Conservation (phyloP, 2,797 vertebrate genomes). For the Falco rusticolus region DNA sequence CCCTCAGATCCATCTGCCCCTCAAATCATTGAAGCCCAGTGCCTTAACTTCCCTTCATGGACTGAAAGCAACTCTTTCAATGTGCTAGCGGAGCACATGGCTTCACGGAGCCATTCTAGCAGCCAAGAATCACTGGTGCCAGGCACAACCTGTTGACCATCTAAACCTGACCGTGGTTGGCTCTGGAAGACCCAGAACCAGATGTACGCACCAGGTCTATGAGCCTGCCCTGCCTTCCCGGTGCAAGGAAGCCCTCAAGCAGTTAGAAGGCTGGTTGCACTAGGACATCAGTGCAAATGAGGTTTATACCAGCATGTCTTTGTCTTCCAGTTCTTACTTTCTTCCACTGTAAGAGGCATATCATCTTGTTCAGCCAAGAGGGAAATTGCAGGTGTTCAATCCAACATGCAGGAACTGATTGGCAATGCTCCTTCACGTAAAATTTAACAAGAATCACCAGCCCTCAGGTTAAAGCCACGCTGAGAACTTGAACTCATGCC, state of each 20-base stretch:
- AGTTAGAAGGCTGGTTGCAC: neutral
- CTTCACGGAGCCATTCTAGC: neutral
- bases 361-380: neutral
- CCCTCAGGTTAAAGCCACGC: slow-evolving; percentile 30
- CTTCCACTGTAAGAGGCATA: neutral
- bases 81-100: neutral
- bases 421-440: neutral
- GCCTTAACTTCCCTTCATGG: neutral
- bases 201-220: fast-evolving
- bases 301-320: neutral
- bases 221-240: neutral
- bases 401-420: neutral
- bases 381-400: slow-evolving; percentile 58
- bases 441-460: slow-evolving; percentile 56
- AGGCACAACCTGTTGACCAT: neutral
- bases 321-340: neutral
- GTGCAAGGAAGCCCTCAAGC: neutral
- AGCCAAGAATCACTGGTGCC: fast-evolving
- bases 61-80: neutral
- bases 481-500: slow-evolving; percentile 46
- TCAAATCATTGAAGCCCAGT: neutral
- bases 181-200: neutral
- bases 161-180: neutral
- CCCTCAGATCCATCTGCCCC: neutral
- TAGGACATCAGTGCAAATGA: neutral